phyloP scores from a whole-genome alignment of 2,888 invertebrate genomes.

The Cetonia aurata region DNA sequence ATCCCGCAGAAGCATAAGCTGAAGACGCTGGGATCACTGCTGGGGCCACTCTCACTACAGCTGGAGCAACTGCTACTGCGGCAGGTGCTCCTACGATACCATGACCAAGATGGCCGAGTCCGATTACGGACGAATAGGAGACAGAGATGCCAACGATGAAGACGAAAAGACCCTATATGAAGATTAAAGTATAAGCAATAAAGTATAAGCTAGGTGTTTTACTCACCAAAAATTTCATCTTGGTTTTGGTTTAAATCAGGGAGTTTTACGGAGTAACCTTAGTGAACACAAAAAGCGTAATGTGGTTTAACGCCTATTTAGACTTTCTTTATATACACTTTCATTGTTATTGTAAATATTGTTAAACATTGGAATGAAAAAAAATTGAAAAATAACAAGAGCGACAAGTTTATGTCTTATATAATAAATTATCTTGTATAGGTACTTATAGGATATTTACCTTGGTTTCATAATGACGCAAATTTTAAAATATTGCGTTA shows the following conservation, averaged over 20 bases:
- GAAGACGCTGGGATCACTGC: conserved; percentile 22
- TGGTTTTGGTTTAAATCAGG: neutral
- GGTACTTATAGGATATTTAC: conserved; percentile 28
- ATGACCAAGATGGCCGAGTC: conserved; percentile 18
- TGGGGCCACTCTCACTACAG: neutral
- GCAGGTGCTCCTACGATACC: conserved; percentile 10
- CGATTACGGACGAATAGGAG: conserved; percentile 30
- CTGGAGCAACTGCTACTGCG: conserved; percentile 6
- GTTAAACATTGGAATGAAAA: neutral
- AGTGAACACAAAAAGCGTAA: conserved; percentile 1
- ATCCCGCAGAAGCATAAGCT: conserved; percentile 12
- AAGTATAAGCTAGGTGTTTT: too few species aligned
- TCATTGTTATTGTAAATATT: conserved; percentile 4
- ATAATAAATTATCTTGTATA: conserved; percentile 21
- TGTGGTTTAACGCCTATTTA: neutral
- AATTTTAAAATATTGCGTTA: conserved; percentile 32
- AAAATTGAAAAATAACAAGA: neutral
- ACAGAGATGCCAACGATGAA: conserved; percentile 37
- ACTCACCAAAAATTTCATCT: conserved; percentile 40
- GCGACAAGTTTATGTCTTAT: neutral
- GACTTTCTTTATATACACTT: conserved; percentile 25
- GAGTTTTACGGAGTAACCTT: neutral
- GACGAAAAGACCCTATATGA: conserved; percentile 23
- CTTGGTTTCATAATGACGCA: conserved; percentile 35
- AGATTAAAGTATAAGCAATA: too few species aligned